A percentile compares a stretch with the other conserved stretches of the same genome.
Evolutionary conservation across 1,140 invertebrate species (phyloP).

Genomic region (Coboldia fuscipes): DNA sequence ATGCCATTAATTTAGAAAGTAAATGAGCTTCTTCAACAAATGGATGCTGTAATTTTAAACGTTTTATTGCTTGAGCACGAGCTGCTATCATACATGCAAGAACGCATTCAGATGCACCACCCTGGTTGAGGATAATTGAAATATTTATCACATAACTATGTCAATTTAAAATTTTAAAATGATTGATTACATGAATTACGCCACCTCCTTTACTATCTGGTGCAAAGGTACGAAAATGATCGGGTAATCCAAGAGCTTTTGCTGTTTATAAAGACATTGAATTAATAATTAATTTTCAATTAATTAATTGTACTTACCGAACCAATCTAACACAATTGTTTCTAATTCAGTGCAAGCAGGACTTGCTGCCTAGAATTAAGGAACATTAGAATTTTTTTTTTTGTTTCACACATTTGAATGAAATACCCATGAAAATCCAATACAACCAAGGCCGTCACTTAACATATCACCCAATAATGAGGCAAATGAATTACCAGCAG

Average conservation of each 20-base stretch:
- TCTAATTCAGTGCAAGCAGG: slow-evolving; percentile 95
- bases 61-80: slow-evolving; percentile 75
- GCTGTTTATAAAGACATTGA: slow-evolving; percentile 24
- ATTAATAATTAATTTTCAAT: background rate
- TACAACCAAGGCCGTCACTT: slow-evolving; percentile 83
- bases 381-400: slow-evolving; percentile 2
- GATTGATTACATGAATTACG: slow-evolving; percentile 56
- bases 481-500: slow-evolving; percentile 90
- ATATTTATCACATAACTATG: too few species aligned
- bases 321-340: slow-evolving; percentile 91
- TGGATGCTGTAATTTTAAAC: slow-evolving; percentile 72
- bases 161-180: slow-evolving; percentile 1
- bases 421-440: slow-evolving; percentile 95
- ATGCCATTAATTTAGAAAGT: slow-evolving; percentile 89
- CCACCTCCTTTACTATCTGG: slow-evolving; percentile 76
- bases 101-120: slow-evolving; percentile 93
- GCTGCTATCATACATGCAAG: slow-evolving; percentile 90
- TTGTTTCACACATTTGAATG: background rate
- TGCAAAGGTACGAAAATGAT: slow-evolving; percentile 61
- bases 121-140: too few species aligned
- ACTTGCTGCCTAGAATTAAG: slow-evolving; percentile 52
- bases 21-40: slow-evolving; percentile 86
- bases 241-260: slow-evolving; percentile 77
- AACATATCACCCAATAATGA: slow-evolving; percentile 98
- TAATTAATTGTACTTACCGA: slow-evolving; percentile 40